Conservation (phyloP, 2,113 vertebrate species). For the Epinephelus lanceolatus region DNA sequence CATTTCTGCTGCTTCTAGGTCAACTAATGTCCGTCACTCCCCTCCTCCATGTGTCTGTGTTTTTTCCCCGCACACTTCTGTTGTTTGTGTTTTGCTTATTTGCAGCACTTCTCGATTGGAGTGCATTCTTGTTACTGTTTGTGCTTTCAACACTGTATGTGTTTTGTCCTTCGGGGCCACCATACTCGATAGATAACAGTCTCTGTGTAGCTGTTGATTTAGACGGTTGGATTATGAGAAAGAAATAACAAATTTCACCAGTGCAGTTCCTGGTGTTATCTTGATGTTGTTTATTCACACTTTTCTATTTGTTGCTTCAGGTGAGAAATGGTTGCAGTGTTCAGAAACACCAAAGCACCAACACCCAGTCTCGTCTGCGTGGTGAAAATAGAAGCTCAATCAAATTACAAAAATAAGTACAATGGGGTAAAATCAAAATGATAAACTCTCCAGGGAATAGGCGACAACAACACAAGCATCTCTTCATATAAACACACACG, state of each 20-base stretch:
- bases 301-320: slow-evolving; percentile 10
- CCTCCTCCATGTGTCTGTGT: slow-evolving; percentile 28
- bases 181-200: neutral
- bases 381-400: neutral
- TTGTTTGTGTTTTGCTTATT: slow-evolving; percentile 35
- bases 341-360: slow-evolving; percentile 6
- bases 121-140: slow-evolving; percentile 9
- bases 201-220: slow-evolving; percentile 8
- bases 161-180: slow-evolving; percentile 32
- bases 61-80: slow-evolving; percentile 28
- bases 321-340: slow-evolving; percentile 20
- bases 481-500: slow-evolving; percentile 20
- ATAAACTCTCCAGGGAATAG: slow-evolving; percentile 9
- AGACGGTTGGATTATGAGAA: slow-evolving; percentile 13
- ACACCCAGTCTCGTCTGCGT: neutral
- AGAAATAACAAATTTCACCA: slow-evolving; percentile 1
- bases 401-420: slow-evolving; percentile 19
- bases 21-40: slow-evolving; percentile 33
- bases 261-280: neutral
- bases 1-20: slow-evolving; percentile 48
- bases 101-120: slow-evolving; percentile 13
- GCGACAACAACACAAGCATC: neutral
- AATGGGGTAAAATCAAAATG: slow-evolving; percentile 12
- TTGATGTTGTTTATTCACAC: slow-evolving; percentile 28
- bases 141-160: slow-evolving; percentile 8